Evolutionary conservation across 1,140 invertebrate genomes (phyloP).

Genomic region (Matsumurasca onukii): DNA sequence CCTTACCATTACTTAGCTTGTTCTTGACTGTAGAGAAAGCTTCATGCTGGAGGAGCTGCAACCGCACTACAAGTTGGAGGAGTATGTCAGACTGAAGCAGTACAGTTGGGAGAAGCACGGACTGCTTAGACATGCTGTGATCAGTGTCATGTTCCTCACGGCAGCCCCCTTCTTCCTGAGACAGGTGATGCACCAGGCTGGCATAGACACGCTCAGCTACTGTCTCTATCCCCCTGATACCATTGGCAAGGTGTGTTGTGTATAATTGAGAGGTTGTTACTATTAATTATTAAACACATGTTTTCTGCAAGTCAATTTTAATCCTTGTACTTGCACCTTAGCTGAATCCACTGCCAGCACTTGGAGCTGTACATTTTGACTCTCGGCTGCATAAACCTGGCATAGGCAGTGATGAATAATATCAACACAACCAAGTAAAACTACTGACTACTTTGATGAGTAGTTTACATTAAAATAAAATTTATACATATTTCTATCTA

Average conservation of each 20-base stretch:
- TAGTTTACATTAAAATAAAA: no score
- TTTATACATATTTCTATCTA: no score
- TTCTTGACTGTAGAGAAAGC: background rate
- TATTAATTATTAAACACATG: background rate
- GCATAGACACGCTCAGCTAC: background rate
- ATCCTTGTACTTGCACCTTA: no score
- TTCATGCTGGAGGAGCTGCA: background rate
- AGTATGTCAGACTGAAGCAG: background rate
- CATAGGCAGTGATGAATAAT: no score
- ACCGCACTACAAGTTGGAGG: background rate
- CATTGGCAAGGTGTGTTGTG: background rate
- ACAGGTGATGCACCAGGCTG: conserved; percentile 13
- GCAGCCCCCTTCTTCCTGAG: conserved; percentile 3
- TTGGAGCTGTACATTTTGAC: no score
- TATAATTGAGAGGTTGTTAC: background rate
- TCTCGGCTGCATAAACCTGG: no score
- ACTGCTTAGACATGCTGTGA: background rate
- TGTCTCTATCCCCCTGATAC: background rate
- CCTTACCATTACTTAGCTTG: no score
- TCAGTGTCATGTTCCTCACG: background rate
- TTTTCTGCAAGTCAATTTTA: no score
- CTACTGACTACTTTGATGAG: no score
- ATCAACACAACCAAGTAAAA: no score
- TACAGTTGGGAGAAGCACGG: conserved; percentile 8
- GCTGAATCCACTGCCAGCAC: no score